Evolutionary conservation across 2,888 invertebrate genomes (phyloP).

Genomic region (Drosophila yooni): DNA sequence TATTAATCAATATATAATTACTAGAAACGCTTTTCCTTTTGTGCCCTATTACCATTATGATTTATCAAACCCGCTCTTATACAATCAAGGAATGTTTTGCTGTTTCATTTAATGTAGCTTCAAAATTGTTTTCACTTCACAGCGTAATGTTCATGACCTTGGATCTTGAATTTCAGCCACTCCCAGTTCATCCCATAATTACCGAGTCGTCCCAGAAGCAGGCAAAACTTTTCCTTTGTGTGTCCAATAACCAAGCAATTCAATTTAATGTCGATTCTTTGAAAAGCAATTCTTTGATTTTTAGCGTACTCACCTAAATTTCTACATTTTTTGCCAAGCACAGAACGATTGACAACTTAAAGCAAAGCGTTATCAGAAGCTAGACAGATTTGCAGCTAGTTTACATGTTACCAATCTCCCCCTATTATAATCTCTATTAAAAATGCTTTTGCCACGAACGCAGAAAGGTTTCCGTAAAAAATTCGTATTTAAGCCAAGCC

Average conservation of each 20-base stretch:
- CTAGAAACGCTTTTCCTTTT: background rate
- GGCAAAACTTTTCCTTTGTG: background rate
- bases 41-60: background rate
- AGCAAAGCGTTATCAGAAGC: background rate
- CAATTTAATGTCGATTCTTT: background rate
- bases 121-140: background rate
- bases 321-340: slow-evolving; percentile 10
- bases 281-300: background rate
- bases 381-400: slow-evolving; percentile 15
- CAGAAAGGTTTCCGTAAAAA: background rate
- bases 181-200: background rate
- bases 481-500: slow-evolving; percentile 19
- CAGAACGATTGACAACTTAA: slow-evolving; percentile 7
- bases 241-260: background rate
- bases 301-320: background rate
- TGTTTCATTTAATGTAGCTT: background rate
- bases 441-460: slow-evolving; percentile 7
- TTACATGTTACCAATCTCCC: slow-evolving; percentile 1
- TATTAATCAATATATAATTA: background rate
- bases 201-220: background rate
- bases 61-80: too few species aligned
- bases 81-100: background rate
- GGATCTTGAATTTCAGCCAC: background rate
- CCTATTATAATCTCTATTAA: slow-evolving; percentile 28
- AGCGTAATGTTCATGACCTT: background rate